Evolutionary conservation across 2,113 vertebrate species (phyloP), one percentile per base, ranked within the genome.

Genomic region (Hippocampus mohnikei): DNA sequence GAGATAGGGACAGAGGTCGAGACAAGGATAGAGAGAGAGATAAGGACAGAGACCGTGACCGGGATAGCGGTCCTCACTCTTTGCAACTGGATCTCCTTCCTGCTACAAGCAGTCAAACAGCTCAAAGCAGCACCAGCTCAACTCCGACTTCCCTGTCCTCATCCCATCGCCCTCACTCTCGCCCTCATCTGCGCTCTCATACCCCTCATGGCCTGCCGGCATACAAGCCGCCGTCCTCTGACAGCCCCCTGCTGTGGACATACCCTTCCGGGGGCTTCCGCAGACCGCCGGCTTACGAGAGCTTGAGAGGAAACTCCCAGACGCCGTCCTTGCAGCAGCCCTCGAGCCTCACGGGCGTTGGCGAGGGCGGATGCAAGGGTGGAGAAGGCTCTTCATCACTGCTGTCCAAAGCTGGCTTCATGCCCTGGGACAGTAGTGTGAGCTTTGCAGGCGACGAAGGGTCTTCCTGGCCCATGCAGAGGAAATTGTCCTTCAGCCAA

Each of bases 211-310:
- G 89, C 83, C 92, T 90, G 69, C 94, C 88, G 41, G 89, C 86
- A 0, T 93, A 93, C 79, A 92, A 92, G 73, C 90, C 90, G 13
- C 89, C 91, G 4, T 87, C 91, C 0, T 90, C 93, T 0, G 92
- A 93, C 85, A 93, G 84, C 84, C 92, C 81, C 65, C 88, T 94
- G 8, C 92, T 95, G 66, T 96, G 95, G 95, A 95, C 95, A 46
- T 96, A 95, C 87, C 94, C 94, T 13, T 95, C 95, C 0, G 90
- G 91, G 8, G 93, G 90, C 46, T 92, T 95, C 80, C 91, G 93
- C 73, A 93, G 94, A 62, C 95, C 95, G 20, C 95, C 95, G 1
- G 94, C 95, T 69, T 96, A 96, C 8, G 95, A 96, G 65, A 96
- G 94, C 82, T 80, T 95, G 75, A 87, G 82, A 74, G 93, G 87